These are phyloP conservation scores for Agelas oroides DNA, from an alignment of 37 sponge, comb jelly and placozoan genomes.

Conservation along the genomic window DNA sequence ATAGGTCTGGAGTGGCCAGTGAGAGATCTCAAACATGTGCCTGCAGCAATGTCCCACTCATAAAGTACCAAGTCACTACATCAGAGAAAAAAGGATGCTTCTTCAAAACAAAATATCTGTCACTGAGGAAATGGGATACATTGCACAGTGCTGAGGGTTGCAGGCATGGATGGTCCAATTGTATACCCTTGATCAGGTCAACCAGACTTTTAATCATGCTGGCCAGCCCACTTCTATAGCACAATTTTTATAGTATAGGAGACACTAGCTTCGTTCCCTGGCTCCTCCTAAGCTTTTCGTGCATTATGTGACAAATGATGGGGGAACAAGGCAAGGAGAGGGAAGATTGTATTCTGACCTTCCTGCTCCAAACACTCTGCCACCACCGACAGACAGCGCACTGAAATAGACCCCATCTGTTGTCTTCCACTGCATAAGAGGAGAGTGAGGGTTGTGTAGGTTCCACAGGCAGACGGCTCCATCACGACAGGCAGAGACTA, in stretches of 20 bases:
- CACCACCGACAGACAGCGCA: conserved; percentile 8
- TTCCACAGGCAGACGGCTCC: conserved; percentile 22
- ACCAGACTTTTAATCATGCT: too few species aligned
- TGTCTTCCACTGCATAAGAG: conserved; percentile 40
- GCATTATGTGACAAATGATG: too few species aligned
- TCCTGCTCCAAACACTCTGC: conserved; percentile 56
- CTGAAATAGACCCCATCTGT: conserved; percentile 14
- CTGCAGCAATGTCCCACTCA: conserved; percentile 75
- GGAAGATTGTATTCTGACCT: conserved; percentile 34
- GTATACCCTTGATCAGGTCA: too few species aligned
- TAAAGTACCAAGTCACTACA: conserved; percentile 68
- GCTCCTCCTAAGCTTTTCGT: too few species aligned
- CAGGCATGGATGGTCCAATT: too few species aligned
- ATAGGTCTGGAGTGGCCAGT: conserved; percentile 64
- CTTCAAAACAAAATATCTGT: too few species aligned
- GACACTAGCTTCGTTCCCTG: too few species aligned
- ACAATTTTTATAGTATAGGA: too few species aligned
- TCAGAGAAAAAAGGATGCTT: background rate
- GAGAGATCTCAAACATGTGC: conserved; percentile 57
- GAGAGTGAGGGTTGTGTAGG: conserved; percentile 5
- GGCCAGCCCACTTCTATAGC: too few species aligned
- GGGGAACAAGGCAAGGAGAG: too few species aligned
- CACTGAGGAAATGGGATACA: too few species aligned
- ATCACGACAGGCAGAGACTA: conserved; percentile 39
- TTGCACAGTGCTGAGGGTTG: too few species aligned